These are phyloP conservation scores for Elgaria multicarinata DNA, from an alignment of 2,113 vertebrate species.

Conservation along the genomic window DNA sequence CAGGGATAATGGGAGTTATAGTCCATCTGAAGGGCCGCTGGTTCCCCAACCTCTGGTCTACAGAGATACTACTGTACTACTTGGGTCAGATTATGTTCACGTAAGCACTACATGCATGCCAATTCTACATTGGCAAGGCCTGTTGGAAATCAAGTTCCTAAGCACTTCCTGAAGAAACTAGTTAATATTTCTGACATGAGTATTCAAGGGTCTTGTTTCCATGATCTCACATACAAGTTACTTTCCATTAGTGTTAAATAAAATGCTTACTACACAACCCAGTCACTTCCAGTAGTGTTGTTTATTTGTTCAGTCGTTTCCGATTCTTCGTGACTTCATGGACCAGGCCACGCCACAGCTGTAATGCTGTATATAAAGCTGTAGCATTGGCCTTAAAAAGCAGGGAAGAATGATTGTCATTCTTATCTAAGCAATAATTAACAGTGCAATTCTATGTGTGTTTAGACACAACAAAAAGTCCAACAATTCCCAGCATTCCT, in stretches of 20 bases:
- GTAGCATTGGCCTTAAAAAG: slow-evolving; percentile 1
- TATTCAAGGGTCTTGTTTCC: slow-evolving; percentile 17
- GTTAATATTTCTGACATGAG: slow-evolving; percentile 33
- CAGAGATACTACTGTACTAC: not conserved
- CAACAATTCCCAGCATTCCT: not conserved
- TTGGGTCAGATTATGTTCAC: slow-evolving; percentile 50
- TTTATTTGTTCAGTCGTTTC: no score
- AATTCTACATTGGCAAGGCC: slow-evolving; percentile 38
- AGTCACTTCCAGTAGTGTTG: slow-evolving; percentile 1
- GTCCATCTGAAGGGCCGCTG: not conserved
- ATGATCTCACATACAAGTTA: slow-evolving; percentile 26
- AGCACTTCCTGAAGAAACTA: not conserved
- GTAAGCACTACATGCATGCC: slow-evolving; percentile 58
- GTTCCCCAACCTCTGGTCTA: not conserved
- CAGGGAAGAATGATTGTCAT: not conserved
- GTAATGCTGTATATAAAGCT: not conserved
- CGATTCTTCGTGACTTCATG: no score
- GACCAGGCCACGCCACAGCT: no score
- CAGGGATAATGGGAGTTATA: not conserved
- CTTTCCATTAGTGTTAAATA: slow-evolving; percentile 38
- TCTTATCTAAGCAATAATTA: not conserved
- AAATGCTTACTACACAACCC: slow-evolving; percentile 27
- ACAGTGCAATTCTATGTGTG: not conserved
- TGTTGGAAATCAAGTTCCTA: slow-evolving; percentile 39
- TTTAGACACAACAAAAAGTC: no score